phyloP scores from a whole-genome alignment of 2,797 vertebrate species.

The Sebastes baramenuke region DNA sequence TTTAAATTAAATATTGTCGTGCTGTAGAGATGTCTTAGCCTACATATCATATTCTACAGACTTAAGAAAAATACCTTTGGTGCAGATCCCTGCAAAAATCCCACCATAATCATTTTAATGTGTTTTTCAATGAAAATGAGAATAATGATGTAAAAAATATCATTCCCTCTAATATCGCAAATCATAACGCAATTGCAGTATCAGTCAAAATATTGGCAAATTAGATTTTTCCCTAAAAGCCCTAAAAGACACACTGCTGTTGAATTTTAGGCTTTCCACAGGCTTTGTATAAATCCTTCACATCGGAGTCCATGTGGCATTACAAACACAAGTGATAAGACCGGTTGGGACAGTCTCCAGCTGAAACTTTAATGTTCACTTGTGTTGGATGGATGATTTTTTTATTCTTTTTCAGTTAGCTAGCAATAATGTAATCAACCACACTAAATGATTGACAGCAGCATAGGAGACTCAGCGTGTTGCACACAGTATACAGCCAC shows the following conservation, averaged over 20 bases:
- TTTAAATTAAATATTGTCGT: too few relatives aligned
- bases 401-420: not conserved
- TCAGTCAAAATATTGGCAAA: too few relatives aligned
- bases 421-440: not conserved
- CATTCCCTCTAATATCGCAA: too few relatives aligned
- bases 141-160: too few relatives aligned
- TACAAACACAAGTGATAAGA: not conserved
- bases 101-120: too few relatives aligned
- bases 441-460: not conserved
- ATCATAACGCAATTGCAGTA: too few relatives aligned
- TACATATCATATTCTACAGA: too few relatives aligned
- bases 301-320: not conserved
- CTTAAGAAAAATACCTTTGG: too few relatives aligned
- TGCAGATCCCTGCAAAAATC: too few relatives aligned
- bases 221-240: too few relatives aligned
- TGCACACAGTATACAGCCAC: not conserved
- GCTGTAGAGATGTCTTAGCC: too few relatives aligned
- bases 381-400: not conserved
- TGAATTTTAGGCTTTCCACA: not conserved
- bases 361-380: not conserved
- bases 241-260: not conserved
- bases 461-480: not conserved
- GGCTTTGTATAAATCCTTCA: not conserved
- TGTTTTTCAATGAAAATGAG: too few relatives aligned
- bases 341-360: not conserved